Evolutionary conservation across 2,113 vertebrate species (phyloP).

Genomic region (Sceloporus undulatus): DNA sequence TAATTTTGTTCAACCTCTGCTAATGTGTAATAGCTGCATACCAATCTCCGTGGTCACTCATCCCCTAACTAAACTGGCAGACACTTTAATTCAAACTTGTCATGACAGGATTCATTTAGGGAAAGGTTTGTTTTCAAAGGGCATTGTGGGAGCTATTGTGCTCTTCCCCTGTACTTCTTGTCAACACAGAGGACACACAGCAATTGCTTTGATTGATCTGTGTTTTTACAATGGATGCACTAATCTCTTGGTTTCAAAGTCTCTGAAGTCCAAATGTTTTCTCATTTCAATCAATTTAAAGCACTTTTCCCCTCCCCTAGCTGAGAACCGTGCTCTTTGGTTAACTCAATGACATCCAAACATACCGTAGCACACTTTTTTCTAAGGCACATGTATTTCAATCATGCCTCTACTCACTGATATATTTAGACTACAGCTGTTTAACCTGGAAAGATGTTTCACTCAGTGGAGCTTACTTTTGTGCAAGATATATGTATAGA

Average conservation of each 20-base stretch:
- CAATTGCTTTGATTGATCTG: constrained; percentile 41
- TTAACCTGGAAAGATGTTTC: neutral
- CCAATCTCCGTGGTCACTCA: neutral
- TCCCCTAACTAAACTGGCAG: neutral
- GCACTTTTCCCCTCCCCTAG: neutral
- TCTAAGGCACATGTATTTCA: constrained; percentile 35
- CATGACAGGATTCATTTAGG: constrained; percentile 15
- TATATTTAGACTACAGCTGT: neutral
- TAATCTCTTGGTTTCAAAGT: constrained; percentile 27
- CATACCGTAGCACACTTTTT: constrained; percentile 7
- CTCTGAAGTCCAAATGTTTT: constrained; percentile 51
- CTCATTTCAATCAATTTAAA: constrained; percentile 55
- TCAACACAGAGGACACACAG: constrained; percentile 22
- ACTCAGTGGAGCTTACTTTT: neutral
- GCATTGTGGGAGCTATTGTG: constrained; percentile 8
- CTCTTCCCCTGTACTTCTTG: constrained; percentile 15
- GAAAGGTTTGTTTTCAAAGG: constrained; percentile 6
- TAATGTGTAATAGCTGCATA: neutral
- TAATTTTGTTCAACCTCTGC: neutral
- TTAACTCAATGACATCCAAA: constrained; percentile 39
- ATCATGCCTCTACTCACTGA: constrained; percentile 2
- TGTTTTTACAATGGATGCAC: constrained; percentile 48
- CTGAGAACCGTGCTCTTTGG: neutral
- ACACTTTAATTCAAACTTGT: neutral
- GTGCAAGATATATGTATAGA: neutral